phyloP scores from a whole-genome alignment of 1,140 invertebrate genomes.

The Bombus confusus region DNA sequence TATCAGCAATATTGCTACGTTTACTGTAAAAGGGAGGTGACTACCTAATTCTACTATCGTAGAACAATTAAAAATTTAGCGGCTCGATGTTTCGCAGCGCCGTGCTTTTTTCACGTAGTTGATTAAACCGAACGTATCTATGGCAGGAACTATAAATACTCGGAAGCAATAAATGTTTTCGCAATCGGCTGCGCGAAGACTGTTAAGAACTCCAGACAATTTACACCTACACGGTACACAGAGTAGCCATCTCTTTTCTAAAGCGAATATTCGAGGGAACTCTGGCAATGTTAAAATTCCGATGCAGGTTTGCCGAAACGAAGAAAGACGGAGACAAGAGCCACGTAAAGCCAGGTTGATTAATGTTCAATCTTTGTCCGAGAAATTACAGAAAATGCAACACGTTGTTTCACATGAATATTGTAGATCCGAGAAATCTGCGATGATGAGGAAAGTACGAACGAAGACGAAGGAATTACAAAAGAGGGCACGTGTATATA shows the following conservation, averaged over 20 bases:
- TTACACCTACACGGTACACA: too few species aligned
- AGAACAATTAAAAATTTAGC: neutral
- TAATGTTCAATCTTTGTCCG: too few species aligned
- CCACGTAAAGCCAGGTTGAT: too few species aligned
- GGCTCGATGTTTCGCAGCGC: too few species aligned
- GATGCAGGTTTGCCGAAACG: neutral
- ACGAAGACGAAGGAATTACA: neutral
- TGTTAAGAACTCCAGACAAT: neutral
- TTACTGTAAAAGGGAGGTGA: too few species aligned
- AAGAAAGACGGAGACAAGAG: neutral
- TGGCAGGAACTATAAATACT: neutral
- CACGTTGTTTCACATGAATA: too few species aligned
- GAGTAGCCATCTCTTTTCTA: neutral
- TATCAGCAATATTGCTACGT: too few species aligned
- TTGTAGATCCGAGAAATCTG: too few species aligned
- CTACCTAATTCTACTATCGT: too few species aligned
- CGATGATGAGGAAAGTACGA: neutral
- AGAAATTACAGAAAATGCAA: too few species aligned
- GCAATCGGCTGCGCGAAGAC: neutral
- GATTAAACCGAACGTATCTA: neutral
- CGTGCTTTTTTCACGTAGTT: neutral
- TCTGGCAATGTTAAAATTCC: neutral
- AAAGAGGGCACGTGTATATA: neutral
- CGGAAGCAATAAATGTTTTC: conserved; percentile 1
- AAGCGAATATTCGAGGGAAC: neutral